These are phyloP conservation scores for Miichthys miiuy DNA, from an alignment of 2,797 vertebrate genomes.

Conservation along the genomic window DNA sequence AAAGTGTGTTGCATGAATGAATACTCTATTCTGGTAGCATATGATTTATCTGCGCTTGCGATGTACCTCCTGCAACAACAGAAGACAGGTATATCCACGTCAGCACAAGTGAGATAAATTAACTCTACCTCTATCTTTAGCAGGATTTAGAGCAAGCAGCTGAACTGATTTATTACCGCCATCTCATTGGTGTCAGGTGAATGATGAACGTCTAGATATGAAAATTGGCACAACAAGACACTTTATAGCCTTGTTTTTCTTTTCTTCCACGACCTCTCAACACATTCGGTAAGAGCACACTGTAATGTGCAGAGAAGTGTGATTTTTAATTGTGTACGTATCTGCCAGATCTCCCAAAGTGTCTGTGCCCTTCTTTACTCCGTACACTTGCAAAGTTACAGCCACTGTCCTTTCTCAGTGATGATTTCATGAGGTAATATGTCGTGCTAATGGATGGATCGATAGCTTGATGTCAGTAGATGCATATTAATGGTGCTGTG, in stretches of 20 bases:
- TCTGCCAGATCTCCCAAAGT: slow-evolving; percentile 33
- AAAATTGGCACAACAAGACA: slow-evolving; percentile 49
- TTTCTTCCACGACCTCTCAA: slow-evolving; percentile 26
- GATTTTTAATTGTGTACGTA: slow-evolving; percentile 60
- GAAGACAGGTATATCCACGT: slow-evolving; percentile 52
- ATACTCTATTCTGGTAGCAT: slow-evolving; percentile 37
- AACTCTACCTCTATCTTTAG: slow-evolving; percentile 64
- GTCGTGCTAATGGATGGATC: slow-evolving; percentile 67
- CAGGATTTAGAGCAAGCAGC: slow-evolving; percentile 53
- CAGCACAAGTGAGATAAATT: slow-evolving; percentile 76
- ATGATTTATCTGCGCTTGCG: slow-evolving; percentile 66
- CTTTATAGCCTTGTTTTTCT: slow-evolving; percentile 43
- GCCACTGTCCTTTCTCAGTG: slow-evolving; percentile 32
- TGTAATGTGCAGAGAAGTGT: slow-evolving; percentile 29
- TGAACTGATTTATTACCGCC: slow-evolving; percentile 69
- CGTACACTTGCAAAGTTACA: slow-evolving; percentile 38
- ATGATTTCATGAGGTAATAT: slow-evolving; percentile 64
- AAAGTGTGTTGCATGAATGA: slow-evolving; percentile 38
- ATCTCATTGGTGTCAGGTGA: slow-evolving; percentile 57
- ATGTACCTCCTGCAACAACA: slow-evolving; percentile 49
- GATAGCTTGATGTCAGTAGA: slow-evolving; percentile 65
- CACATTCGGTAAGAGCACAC: background rate
- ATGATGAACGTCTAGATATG: slow-evolving; percentile 62
- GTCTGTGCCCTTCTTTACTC: slow-evolving; percentile 50
- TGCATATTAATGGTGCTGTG: slow-evolving; percentile 69